Conservation (phyloP, 2,888 invertebrate species). For the Cephus sareptanus region DNA sequence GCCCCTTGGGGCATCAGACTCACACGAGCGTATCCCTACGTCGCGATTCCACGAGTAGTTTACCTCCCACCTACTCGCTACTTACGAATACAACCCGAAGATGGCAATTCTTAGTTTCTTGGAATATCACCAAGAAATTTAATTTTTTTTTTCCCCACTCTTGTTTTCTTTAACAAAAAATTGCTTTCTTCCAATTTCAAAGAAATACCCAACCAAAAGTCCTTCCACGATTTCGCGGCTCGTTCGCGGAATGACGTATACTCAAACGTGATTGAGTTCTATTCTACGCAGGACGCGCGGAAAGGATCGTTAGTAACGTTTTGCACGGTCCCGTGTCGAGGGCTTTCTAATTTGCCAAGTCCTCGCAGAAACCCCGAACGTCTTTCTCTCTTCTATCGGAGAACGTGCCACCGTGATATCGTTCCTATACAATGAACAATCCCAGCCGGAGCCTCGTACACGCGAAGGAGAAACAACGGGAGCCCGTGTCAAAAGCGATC, state of each 20-base stretch:
- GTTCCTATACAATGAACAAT: not conserved
- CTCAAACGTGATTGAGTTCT: not conserved
- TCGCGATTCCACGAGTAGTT: not conserved
- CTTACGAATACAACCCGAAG: not conserved
- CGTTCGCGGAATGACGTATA: not conserved
- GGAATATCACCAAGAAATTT: not conserved
- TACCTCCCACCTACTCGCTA: not conserved
- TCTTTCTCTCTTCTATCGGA: not conserved
- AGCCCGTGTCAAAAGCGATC: constrained; percentile 1
- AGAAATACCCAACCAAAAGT: not conserved
- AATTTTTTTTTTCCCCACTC: not conserved
- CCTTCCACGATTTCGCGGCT: not conserved
- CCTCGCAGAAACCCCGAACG: not conserved
- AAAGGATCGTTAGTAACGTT: not conserved
- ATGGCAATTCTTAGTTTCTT: not conserved
- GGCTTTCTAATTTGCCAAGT: not conserved
- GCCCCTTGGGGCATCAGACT: not conserved
- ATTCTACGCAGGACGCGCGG: not conserved
- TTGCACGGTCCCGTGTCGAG: not conserved
- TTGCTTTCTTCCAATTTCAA: not conserved
- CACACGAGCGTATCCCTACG: not conserved
- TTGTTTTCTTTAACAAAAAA: not conserved
- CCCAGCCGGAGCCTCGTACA: not conserved
- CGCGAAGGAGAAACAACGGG: not conserved
- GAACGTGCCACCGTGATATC: not conserved